Evolutionary conservation across 2,797 vertebrate genomes (phyloP).

Genomic region (Pseudomugil tenellus): DNA sequence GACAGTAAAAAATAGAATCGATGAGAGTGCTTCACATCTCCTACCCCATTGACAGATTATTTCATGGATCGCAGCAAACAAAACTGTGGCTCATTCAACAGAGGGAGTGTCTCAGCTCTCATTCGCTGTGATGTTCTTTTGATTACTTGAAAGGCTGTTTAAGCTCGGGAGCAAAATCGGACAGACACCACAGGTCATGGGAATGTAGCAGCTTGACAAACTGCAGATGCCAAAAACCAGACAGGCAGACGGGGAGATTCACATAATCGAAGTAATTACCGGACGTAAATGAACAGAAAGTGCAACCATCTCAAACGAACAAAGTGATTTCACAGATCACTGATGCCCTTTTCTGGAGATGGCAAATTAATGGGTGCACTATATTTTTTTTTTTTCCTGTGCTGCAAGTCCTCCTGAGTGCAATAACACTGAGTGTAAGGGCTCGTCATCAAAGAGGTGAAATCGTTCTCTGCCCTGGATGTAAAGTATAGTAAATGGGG

Average conservation of each 20-base stretch:
- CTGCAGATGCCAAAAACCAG: slow-evolving; percentile 72
- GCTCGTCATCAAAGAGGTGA: slow-evolving; percentile 67
- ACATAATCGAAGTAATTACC: slow-evolving; percentile 87
- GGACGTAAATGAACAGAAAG: slow-evolving; percentile 87
- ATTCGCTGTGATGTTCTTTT: slow-evolving; percentile 77
- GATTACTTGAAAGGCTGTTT: slow-evolving; percentile 81
- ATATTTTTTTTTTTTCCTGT: slow-evolving; percentile 73
- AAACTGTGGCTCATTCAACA: slow-evolving; percentile 83
- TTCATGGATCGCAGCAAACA: slow-evolving; percentile 88
- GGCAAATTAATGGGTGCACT: slow-evolving; percentile 84
- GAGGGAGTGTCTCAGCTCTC: slow-evolving; percentile 83
- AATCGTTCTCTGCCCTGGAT: slow-evolving; percentile 70
- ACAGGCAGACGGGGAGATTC: slow-evolving; percentile 74
- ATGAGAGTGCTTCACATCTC: slow-evolving; percentile 80
- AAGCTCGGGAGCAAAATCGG: slow-evolving; percentile 80
- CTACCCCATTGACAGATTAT: slow-evolving; percentile 86
- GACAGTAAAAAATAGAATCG: slow-evolving; percentile 79
- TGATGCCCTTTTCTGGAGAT: slow-evolving; percentile 86
- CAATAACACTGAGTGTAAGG: slow-evolving; percentile 76
- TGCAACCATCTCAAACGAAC: slow-evolving; percentile 86
- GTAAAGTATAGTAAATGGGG: slow-evolving; percentile 57
- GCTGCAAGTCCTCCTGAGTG: slow-evolving; percentile 74
- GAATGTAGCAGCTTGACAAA: slow-evolving; percentile 79
- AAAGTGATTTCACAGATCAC: slow-evolving; percentile 89
- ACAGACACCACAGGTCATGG: slow-evolving; percentile 74